Base-by-base conservation (phyloP, 2,113 vertebrate species). In the Chaetops frenatus region DNA sequence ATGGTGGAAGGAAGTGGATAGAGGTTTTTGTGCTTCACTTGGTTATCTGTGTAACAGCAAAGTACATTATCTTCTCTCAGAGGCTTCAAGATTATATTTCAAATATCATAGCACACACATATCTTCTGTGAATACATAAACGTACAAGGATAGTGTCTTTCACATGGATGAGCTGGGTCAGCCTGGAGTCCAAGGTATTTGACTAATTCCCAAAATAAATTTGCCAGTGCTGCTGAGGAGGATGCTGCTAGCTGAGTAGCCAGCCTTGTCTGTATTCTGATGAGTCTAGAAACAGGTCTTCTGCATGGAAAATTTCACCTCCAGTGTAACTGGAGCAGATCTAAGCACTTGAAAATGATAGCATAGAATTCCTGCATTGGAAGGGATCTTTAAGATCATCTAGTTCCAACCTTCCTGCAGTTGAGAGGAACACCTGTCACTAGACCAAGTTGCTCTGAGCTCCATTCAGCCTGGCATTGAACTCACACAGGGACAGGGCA, bases 1-100 rank as follows among this genome's bases (percentile, higher is more conserved):
- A 0, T 1, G 1, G n/a, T 47, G 25, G 29, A 61, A 90, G 66
- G 61, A 90, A 53, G 15, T 31, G 3, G 2, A 0, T 50, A 24
- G 8, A 35, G 35, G 47, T 89, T 71, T 33, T 4, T 21, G 7
- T 4, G 2, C 51, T 77, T 73, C 29, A 9, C 12, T 74, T 96
- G 15, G 5, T 61, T 47, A 27, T 31, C 29, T 33, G 10, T 81
- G 8, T 51, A 58, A 48, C 36, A 79, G 51, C n/a, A 70, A 84
- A 36, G 42, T 77, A 13, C 6, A 2, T 16, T 65, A 31, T 65
- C 28, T 57, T 81, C n/a, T 58, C 21, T 48, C 25, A 29, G 57
- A 82, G 40, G 23, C 62, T 88, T 88, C 31, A 36, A 50, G 36
- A 44, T 57, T 88, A 40, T 44, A n/a, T 86, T 72, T 77, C 9